Conservation (phyloP, 2,797 vertebrate species). For the Netta rufina region DNA sequence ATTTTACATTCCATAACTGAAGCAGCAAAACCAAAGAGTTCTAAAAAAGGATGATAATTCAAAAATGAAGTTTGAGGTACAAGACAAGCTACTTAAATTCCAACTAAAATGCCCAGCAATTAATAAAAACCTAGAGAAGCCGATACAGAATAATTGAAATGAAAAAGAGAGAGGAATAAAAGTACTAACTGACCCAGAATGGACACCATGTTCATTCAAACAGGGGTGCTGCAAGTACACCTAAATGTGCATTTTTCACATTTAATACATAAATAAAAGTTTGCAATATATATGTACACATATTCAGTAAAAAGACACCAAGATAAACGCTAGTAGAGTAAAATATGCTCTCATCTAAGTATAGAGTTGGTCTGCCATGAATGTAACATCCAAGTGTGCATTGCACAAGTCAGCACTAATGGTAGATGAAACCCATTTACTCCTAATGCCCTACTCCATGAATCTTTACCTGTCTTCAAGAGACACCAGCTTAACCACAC, state of each 20-base stretch:
- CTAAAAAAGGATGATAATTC: not conserved
- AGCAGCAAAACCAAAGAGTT: not conserved
- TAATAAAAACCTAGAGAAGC: not conserved
- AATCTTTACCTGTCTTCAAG: not conserved
- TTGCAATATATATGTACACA: not conserved
- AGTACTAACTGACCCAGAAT: not conserved
- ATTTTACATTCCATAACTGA: slow-evolving; percentile 20
- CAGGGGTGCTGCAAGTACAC: not conserved
- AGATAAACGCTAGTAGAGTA: not conserved
- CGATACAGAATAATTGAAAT: not conserved
- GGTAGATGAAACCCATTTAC: not conserved
- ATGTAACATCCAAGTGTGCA: not conserved
- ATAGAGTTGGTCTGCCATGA: not conserved
- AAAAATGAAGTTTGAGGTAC: not conserved
- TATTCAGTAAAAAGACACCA: not conserved
- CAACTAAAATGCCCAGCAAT: not conserved
- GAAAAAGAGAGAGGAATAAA: not conserved
- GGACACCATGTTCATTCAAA: not conserved
- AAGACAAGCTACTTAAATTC: not conserved
- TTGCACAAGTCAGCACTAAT: not conserved
- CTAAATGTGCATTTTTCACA: not conserved
- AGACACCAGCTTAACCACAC: not conserved
- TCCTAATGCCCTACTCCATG: not conserved
- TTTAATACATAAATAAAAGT: not conserved
- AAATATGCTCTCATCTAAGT: not conserved